Evolutionary conservation across 2,888 invertebrate species (phyloP).

Genomic region (Lepidonotus clava): DNA sequence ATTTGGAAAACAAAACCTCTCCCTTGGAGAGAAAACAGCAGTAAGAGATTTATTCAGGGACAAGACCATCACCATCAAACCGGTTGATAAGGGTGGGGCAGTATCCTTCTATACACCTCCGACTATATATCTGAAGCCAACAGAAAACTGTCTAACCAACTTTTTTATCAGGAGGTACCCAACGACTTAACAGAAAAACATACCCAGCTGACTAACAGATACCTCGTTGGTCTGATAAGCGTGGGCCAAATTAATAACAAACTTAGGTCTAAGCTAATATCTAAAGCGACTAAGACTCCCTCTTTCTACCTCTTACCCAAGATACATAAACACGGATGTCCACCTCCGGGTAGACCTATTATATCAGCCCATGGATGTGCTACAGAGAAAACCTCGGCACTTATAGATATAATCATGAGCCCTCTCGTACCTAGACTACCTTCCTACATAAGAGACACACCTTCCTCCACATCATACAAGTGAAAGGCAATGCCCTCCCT

Average conservation of each 20-base stretch:
- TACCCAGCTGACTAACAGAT: not conserved
- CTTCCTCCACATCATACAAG: not conserved
- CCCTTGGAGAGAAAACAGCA: not conserved
- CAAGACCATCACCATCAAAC: not conserved
- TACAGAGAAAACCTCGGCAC: not conserved
- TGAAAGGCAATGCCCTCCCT: no score
- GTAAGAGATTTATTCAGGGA: not conserved
- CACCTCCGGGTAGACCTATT: slow-evolving; percentile 5
- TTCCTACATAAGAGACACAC: not conserved
- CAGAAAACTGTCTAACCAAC: not conserved
- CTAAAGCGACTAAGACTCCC: not conserved
- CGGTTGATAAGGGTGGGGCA: slow-evolving; percentile 15
- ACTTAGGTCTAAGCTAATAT: not conserved
- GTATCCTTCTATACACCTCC: not conserved
- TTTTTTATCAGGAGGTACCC: not conserved
- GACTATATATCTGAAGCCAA: not conserved
- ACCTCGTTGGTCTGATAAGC: not conserved
- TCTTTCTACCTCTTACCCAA: slow-evolving; percentile 7
- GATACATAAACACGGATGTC: not conserved
- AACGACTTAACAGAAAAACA: not conserved
- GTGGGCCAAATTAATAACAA: not conserved
- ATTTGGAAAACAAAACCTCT: not conserved
- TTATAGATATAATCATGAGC: not conserved
- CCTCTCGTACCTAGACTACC: not conserved
- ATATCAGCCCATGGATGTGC: not conserved